Evolutionary conservation across 2,113 vertebrate species (phyloP).

Genomic region (Dolichotis patagonum): DNA sequence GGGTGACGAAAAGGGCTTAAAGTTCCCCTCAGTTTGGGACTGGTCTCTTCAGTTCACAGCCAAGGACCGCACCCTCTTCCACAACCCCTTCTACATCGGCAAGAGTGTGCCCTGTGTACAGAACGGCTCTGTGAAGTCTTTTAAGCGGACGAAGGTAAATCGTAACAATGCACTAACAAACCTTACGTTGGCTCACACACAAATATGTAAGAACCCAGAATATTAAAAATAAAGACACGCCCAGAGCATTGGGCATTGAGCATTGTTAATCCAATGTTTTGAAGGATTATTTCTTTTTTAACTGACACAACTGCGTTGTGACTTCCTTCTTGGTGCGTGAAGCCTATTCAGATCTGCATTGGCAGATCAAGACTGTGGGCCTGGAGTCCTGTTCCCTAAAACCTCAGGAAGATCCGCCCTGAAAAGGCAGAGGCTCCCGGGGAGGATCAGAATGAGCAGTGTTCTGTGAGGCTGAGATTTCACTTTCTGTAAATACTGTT

Average conservation of each 20-base stretch:
- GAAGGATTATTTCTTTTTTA: not conserved
- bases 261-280: too few species aligned
- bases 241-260: too few species aligned
- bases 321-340: not conserved
- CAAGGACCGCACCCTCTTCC: conserved; percentile 95
- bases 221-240: not conserved
- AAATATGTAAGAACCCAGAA: not conserved
- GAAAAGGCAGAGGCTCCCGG: not conserved
- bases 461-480: not conserved
- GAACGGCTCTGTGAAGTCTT: conserved; percentile 91
- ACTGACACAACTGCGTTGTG: too few species aligned
- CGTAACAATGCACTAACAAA: fast-evolving
- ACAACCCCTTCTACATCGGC: conserved; percentile 95
- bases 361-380: not conserved
- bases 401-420: not conserved
- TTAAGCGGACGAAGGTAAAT: conserved; percentile 94
- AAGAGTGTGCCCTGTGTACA: conserved; percentile 91
- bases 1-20: conserved; percentile 91
- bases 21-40: conserved; percentile 97
- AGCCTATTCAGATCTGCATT: not conserved
- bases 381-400: not conserved
- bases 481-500: not conserved
- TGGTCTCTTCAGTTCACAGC: conserved; percentile 95
- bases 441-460: not conserved
- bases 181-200: not conserved